These are phyloP conservation scores for Sterrhoptilus dennistouni DNA, from an alignment of 2,113 vertebrate genomes.

Conservation along the genomic window DNA sequence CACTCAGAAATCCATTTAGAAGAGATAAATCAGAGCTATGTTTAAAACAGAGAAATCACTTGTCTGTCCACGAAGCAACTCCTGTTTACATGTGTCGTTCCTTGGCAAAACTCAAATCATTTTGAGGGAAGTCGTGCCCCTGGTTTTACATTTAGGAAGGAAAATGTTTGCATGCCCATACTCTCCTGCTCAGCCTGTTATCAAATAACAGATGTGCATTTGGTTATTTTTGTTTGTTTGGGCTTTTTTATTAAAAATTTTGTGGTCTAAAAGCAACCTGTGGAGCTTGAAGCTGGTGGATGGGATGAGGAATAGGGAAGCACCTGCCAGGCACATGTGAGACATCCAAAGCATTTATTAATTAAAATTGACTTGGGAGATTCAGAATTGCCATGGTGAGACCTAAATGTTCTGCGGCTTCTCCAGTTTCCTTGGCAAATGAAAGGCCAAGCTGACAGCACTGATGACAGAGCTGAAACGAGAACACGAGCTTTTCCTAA, in stretches of 20 bases:
- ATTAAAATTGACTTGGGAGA: neutral
- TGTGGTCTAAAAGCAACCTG: neutral
- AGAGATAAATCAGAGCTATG: neutral
- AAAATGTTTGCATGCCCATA: neutral
- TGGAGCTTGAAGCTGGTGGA: neutral
- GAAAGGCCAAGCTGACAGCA: neutral
- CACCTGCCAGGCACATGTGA: rapidly evolving
- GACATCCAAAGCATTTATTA: neutral
- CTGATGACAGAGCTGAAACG: neutral
- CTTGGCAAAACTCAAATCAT: neutral
- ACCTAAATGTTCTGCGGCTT: neutral
- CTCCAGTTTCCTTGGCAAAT: slow-evolving; percentile 4
- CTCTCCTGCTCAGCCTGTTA: neutral
- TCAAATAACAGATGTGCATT: neutral
- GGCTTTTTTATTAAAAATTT: neutral
- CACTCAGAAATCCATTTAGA: slow-evolving; percentile 13
- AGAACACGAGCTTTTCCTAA: slow-evolving; percentile 9
- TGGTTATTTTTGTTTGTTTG: neutral
- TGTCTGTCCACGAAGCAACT: neutral
- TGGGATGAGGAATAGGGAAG: neutral
- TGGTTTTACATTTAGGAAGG: neutral
- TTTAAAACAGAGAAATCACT: neutral
- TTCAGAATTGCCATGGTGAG: neutral
- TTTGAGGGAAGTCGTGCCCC: neutral
- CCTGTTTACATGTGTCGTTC: neutral